Conservation (phyloP, 2,797 vertebrate genomes). For the Myotis pilosus region DNA sequence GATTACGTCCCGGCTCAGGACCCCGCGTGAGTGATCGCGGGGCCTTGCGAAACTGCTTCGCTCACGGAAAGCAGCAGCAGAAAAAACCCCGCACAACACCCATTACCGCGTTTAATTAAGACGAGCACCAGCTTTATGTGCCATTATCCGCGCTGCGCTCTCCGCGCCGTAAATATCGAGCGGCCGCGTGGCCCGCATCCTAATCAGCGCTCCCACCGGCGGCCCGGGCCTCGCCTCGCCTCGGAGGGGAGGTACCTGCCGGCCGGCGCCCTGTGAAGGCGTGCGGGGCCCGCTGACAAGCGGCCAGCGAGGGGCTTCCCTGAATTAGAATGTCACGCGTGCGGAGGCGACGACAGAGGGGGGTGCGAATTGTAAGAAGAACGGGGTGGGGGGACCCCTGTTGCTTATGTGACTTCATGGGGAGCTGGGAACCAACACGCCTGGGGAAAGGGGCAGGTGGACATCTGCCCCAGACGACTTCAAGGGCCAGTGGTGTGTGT, state of each 20-base stretch:
- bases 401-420: not conserved
- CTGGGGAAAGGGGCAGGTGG: no score
- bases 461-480: no score
- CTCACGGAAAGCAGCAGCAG: constrained; percentile 75
- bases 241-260: not conserved
- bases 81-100: constrained; percentile 74
- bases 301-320: constrained; percentile 76
- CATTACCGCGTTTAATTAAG: constrained; percentile 93
- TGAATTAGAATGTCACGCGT: constrained; percentile 85
- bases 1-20: constrained; percentile 87
- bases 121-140: constrained; percentile 86
- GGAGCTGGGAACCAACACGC: not conserved
- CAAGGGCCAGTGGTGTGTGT: no score
- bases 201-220: constrained; percentile 85
- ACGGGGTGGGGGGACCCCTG: not conserved
- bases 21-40: constrained; percentile 87
- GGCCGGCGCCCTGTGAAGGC: constrained; percentile 76
- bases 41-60: constrained; percentile 85
- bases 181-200: constrained; percentile 83
- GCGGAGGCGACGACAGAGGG: constrained; percentile 76
- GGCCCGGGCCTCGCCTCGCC: no score
- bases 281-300: constrained; percentile 80
- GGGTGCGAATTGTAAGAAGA: not conserved
- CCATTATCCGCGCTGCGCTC: constrained; percentile 87
- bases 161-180: constrained; percentile 90